Evolutionary conservation across 2,888 invertebrate species (phyloP), one percentile per base, ranked within the genome.

Genomic region (Brachypterus glaber): DNA sequence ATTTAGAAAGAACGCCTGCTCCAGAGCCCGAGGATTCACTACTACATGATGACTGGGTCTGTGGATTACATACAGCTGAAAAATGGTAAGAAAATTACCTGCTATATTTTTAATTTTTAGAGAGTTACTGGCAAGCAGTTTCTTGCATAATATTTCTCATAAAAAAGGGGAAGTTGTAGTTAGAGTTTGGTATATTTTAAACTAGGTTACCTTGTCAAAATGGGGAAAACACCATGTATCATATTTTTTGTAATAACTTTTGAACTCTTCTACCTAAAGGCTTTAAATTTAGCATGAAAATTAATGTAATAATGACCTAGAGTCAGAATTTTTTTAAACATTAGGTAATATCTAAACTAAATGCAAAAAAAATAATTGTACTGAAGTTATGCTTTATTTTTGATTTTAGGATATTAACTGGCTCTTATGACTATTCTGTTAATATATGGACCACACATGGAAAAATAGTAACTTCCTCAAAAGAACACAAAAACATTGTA

Each of bases 41-140:
- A 47, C 74, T 89, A 62, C 95, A 96, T 56, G 92, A 96, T 66
- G 97, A 98, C 61, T 98, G 97, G 97, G 91, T 97, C n/a, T 84
- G 91, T 13, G 45, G 48, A 4, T 45, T 57, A 39, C 45, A 55
- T 32, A 48, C 53, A 32, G 31, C 40, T 29, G 50, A 57, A 30
- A 53, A 51, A 53, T 58, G 58, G 59, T 57, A 49, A 33, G 9
- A 18, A 21, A 21, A 21, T 21, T n/a, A n/a, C n/a, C n/a, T n/a
- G n/a, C n/a, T n/a, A n/a, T n/a, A n/a, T 29, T 35, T 12, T 24
- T 37, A 33, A 11, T 3, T 5, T 17, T 29, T 31, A 2, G 2
- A 3, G 25, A 38, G 12, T 32, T 3, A 15, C 12, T 16, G 7
- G 15, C 7, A 24, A 18, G 14, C 17, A 4, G n/a, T n/a, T n/a